Evolutionary conservation across 2,888 invertebrate genomes (phyloP).

Genomic region (Lycia hirtaria): DNA sequence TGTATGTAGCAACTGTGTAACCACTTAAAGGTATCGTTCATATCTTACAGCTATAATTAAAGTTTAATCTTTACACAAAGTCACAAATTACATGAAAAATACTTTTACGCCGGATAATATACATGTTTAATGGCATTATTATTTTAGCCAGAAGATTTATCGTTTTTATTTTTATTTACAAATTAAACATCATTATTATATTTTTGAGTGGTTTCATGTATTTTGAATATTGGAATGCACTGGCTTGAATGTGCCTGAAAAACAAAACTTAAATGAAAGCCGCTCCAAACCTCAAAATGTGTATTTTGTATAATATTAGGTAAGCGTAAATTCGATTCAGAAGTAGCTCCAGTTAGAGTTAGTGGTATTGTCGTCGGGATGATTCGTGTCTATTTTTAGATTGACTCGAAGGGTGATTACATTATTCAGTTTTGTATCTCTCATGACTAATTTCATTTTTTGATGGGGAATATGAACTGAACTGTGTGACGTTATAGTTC

Average conservation of each 20-base stretch:
- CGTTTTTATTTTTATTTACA: background rate
- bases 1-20: conserved; percentile 4
- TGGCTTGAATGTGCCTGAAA: conserved; percentile 83
- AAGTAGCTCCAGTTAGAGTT: conserved; percentile 68
- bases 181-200: conserved; percentile 15
- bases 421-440: conserved; percentile 77
- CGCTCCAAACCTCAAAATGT: conserved; percentile 85
- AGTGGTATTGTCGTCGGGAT: conserved; percentile 70
- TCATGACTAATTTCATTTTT: conserved; percentile 74
- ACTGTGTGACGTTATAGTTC: conserved; percentile 84
- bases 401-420: conserved; percentile 80
- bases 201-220: conserved; percentile 65
- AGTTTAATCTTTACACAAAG: background rate
- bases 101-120: background rate
- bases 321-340: conserved; percentile 70
- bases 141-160: background rate
- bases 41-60: conserved; percentile 7
- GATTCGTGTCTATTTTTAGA: conserved; percentile 57
- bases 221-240: conserved; percentile 79
- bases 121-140: background rate
- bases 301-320: conserved; percentile 72
- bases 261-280: conserved; percentile 76
- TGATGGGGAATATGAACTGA: conserved; percentile 80
- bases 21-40: conserved; percentile 3
- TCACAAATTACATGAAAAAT: background rate